These are phyloP conservation scores for Acestrorhynchus altus DNA, from an alignment of 2,797 vertebrate genomes.

Conservation along the genomic window DNA sequence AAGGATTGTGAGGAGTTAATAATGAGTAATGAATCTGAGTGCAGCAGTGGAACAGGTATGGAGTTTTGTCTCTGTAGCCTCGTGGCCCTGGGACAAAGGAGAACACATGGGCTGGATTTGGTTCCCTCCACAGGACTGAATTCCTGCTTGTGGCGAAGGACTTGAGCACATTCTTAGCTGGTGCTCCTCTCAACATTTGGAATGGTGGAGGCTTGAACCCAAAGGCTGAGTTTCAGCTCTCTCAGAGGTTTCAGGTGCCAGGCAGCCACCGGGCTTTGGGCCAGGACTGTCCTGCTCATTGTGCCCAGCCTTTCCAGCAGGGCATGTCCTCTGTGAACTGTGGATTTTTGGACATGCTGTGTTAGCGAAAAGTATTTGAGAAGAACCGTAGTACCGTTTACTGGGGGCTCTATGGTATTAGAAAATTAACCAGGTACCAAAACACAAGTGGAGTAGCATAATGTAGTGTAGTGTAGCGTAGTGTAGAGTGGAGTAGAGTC, in stretches of 20 bases:
- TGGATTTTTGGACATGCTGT: conserved; percentile 13
- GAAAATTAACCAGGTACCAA: too few species aligned
- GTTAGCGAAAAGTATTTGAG: background rate
- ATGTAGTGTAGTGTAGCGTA: too few species aligned
- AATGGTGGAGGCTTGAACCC: conserved; percentile 59
- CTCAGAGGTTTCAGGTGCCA: conserved; percentile 63
- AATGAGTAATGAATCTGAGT: too few species aligned
- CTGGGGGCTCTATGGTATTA: too few species aligned
- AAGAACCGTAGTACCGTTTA: too few species aligned
- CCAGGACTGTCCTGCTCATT: conserved; percentile 59
- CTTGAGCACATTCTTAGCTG: conserved; percentile 48
- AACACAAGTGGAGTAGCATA: too few species aligned
- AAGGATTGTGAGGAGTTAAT: too few species aligned
- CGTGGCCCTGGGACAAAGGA: background rate
- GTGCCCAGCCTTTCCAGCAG: conserved; percentile 1
- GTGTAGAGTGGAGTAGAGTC: too few species aligned
- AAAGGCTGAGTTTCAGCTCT: conserved; percentile 57
- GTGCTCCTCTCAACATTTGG: conserved; percentile 37
- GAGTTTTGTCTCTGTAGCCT: background rate
- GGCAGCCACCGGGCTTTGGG: conserved; percentile 65
- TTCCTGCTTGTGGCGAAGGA: background rate
- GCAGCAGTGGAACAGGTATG: background rate
- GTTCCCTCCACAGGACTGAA: background rate
- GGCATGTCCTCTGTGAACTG: conserved; percentile 25
- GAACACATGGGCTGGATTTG: background rate